Base-by-base conservation (phyloP, 2,888 invertebrate genomes). In the Drosophila prostipennis region DNA sequence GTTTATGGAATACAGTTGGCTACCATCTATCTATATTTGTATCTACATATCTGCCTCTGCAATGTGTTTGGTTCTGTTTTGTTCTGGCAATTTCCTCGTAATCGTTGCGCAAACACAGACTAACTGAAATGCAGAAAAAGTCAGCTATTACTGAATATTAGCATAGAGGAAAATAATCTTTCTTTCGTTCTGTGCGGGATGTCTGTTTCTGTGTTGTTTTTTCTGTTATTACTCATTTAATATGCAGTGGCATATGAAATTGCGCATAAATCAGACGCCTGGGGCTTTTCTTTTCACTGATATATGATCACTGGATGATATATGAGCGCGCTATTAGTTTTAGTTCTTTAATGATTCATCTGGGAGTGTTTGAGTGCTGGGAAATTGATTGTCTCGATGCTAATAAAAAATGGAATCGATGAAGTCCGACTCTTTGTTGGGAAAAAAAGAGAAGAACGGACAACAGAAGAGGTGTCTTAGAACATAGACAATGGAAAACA, bases 311-410 rank as follows among this genome's bases (percentile, higher is more conserved):
- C 29, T 42, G 65, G 16, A 54, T 77, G 80, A 83, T 83, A 72
- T 77, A 83, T 75, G 77, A 74, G 68, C 51, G 59, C 55, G 65
- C 79, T 69, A 81, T 79, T 85, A 77, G 69, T 67, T 70, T 46
- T 43, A 68, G 74, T 59, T 39, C 65, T 80, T 80, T 80, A 80
- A 77, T 75, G 84, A 79, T 72, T 71, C 68, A 80, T 77, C 73
- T 49, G 64, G 39, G 64, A 34, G 64, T 39, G 63, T 45, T 48
- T 34, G 53, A 34, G 64, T 53, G 63, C 37, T 52, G 53, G 64
- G 16, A 64, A 53, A 64, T 64, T 53, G 64, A 63, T 46, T 39
- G 64, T 45, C 45, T 46, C 26, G 53, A 74, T 64, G 69, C 55
- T 75, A 63, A 48, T 53, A 81, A 81, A 80, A 53, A 64, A 39